These are phyloP conservation scores for Microctenopoma stevenorrisi DNA, from an alignment of 2,797 vertebrate genomes.

Conservation along the genomic window DNA sequence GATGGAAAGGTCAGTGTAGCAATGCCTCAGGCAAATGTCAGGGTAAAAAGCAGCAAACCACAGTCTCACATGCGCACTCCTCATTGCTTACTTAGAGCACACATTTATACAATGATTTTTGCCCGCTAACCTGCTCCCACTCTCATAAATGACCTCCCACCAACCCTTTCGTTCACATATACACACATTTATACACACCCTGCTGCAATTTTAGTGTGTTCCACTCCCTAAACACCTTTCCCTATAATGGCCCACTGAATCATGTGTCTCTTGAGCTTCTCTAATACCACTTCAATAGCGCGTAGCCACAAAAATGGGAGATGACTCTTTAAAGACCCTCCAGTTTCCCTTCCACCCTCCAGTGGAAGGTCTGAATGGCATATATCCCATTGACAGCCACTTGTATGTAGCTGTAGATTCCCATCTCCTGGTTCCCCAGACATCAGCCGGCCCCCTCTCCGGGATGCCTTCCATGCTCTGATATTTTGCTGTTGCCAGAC, in stretches of 20 bases:
- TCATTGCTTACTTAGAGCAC: slow-evolving; percentile 10
- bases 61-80: slow-evolving; percentile 1
- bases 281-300: slow-evolving; percentile 64
- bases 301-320: slow-evolving; percentile 34
- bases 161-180: slow-evolving; percentile 22
- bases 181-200: slow-evolving; percentile 9
- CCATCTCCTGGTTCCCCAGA: slow-evolving; percentile 25
- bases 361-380: slow-evolving; percentile 59
- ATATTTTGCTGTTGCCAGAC: slow-evolving; percentile 88
- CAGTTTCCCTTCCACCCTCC: slow-evolving; percentile 27
- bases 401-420: slow-evolving; percentile 78
- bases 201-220: slow-evolving; percentile 54
- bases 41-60: slow-evolving; percentile 56
- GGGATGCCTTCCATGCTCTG: slow-evolving; percentile 76
- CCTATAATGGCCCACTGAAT: slow-evolving; percentile 56
- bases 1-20: slow-evolving; percentile 72
- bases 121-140: slow-evolving; percentile 54
- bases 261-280: slow-evolving; percentile 60
- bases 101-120: slow-evolving; percentile 37
- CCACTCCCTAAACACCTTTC: slow-evolving; percentile 57
- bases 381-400: slow-evolving; percentile 61
- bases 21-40: slow-evolving; percentile 76
- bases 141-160: slow-evolving; percentile 40
- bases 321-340: slow-evolving; percentile 56
- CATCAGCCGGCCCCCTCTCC: not conserved